Conservation (phyloP, 2,888 invertebrate species). For the Calliscelio sp. region DNA sequence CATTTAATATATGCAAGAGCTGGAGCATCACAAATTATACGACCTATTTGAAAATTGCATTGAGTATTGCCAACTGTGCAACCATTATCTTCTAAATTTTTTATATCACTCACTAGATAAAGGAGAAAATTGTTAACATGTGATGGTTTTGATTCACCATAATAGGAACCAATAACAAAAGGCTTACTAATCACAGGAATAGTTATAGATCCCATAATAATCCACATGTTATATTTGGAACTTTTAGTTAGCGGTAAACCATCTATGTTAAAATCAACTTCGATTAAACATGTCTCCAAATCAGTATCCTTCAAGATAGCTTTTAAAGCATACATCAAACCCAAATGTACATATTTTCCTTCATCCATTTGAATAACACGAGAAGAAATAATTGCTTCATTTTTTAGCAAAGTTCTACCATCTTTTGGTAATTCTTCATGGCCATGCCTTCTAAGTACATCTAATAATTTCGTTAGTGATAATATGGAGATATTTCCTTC, state of each 20-base stretch:
- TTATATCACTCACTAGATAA: too few species aligned
- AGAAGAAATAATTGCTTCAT: neutral
- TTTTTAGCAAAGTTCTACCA: constrained; percentile 29
- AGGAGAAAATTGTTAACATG: too few species aligned
- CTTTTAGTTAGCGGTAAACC: constrained; percentile 22
- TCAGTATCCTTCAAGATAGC: neutral
- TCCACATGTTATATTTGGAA: constrained; percentile 17
- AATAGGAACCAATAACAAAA: neutral
- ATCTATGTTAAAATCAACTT: constrained; percentile 29
- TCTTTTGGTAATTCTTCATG: constrained; percentile 36
- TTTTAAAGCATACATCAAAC: constrained; percentile 6
- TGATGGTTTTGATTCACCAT: too few species aligned
- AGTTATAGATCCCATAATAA: constrained; percentile 10
- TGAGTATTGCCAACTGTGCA: too few species aligned
- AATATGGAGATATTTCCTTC: neutral
- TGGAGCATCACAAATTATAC: constrained; percentile 20
- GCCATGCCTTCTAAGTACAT: constrained; percentile 21
- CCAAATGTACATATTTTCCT: constrained; percentile 41
- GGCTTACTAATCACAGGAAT: neutral
- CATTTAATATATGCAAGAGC: neutral
- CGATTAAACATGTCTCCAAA: neutral
- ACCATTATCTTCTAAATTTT: too few species aligned
- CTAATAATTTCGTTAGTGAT: constrained; percentile 9
- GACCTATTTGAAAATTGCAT: too few species aligned
- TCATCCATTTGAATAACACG: constrained; percentile 7